These are phyloP conservation scores for Choristoneura rosaceana DNA, from an alignment of 2,888 invertebrate genomes.

Conservation along the genomic window DNA sequence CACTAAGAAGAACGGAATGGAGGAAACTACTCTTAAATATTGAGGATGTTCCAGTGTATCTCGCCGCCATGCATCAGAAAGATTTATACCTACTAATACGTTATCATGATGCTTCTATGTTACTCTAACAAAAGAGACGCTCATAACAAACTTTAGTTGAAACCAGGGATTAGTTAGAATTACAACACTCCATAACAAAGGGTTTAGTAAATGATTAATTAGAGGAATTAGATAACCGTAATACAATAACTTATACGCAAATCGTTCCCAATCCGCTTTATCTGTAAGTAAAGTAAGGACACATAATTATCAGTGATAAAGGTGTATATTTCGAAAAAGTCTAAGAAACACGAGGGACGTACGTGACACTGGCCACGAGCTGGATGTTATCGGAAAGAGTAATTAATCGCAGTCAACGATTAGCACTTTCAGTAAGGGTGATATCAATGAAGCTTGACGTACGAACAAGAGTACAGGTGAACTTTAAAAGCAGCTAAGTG, in stretches of 20 bases:
- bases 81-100: not conserved
- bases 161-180: not conserved
- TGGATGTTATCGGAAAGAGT: not conserved
- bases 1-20: no score
- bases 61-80: not conserved
- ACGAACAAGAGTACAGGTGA: not conserved
- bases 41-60: no score
- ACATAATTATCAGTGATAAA: slow-evolving; percentile 27
- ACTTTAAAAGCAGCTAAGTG: not conserved
- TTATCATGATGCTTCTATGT: not conserved
- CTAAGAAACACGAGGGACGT: slow-evolving; percentile 18
- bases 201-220: slow-evolving; percentile 3
- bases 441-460: slow-evolving; percentile 20
- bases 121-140: not conserved
- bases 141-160: not conserved
- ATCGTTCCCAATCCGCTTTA: slow-evolving; percentile 14
- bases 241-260: slow-evolving; percentile 5
- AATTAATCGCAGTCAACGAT: slow-evolving; percentile 31
- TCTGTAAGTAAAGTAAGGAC: not conserved
- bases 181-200: slow-evolving; percentile 4
- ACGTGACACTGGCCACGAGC: slow-evolving; percentile 39
- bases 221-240: slow-evolving; percentile 11
- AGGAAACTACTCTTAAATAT: no score
- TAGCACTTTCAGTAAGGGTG: not conserved
- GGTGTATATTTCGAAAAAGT: slow-evolving; percentile 14